Conservation (phyloP, 2,888 invertebrate species). For the Deilephila elpenor region DNA sequence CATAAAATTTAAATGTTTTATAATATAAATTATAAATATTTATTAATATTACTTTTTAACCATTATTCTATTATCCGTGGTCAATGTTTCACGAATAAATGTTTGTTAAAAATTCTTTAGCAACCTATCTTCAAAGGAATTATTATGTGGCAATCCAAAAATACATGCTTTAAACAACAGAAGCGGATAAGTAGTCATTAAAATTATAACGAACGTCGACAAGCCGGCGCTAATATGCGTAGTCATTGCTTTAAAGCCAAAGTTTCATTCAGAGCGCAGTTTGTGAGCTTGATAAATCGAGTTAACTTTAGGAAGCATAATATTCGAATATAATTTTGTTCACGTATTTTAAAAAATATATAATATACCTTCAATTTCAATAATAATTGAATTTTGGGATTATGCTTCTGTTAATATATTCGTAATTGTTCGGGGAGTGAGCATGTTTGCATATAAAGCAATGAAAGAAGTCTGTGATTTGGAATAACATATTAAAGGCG, state of each 20-base stretch:
- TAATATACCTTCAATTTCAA: background rate
- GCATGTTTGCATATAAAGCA: too few relatives aligned
- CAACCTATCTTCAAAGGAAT: background rate
- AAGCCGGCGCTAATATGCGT: conserved; percentile 14
- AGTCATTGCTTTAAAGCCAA: conserved; percentile 24
- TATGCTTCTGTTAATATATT: background rate
- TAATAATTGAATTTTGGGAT: background rate
- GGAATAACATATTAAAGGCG: too few relatives aligned
- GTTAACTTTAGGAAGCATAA: conserved; percentile 21
- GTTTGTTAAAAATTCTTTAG: too few relatives aligned
- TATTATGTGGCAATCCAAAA: background rate
- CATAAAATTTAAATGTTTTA: too few relatives aligned
- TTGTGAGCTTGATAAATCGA: conserved; percentile 24
- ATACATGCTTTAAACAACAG: background rate
- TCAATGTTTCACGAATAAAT: too few relatives aligned
- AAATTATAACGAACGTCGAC: conserved; percentile 14
- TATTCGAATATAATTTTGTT: background rate
- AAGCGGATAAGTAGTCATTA: background rate
- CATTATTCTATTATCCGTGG: too few relatives aligned
- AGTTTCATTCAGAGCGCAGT: conserved; percentile 25
- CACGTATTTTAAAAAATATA: background rate
- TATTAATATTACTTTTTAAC: too few relatives aligned
- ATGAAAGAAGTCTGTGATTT: too few relatives aligned
- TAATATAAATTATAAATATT: too few relatives aligned
- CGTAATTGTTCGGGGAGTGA: too few relatives aligned